These are phyloP conservation scores for Enteromius radiatus DNA, from an alignment of 2,797 vertebrate genomes.

Conservation along the genomic window DNA sequence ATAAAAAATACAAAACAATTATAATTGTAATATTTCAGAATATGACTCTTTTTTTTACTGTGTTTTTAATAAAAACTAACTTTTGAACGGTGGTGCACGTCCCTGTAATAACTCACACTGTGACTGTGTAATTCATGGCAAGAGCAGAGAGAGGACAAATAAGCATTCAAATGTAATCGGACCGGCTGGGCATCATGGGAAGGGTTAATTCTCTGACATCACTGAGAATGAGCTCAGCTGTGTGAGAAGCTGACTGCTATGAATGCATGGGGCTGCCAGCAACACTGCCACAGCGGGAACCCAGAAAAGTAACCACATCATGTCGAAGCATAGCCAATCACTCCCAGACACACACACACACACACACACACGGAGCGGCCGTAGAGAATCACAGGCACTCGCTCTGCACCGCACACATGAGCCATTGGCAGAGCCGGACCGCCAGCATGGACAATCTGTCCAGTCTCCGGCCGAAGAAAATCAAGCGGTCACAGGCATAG, in stretches of 20 bases:
- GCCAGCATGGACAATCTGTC: constrained; percentile 50
- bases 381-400: constrained; percentile 43
- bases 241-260: constrained; percentile 54
- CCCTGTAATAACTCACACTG: not conserved
- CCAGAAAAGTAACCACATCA: constrained; percentile 71
- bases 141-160: not conserved
- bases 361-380: constrained; percentile 21
- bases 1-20: too few species aligned
- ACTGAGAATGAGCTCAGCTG: constrained; percentile 56
- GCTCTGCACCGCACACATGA: constrained; percentile 41
- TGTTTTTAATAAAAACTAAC: too few species aligned
- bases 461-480: constrained; percentile 27
- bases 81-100: not conserved
- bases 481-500: constrained; percentile 39
- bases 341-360: constrained; percentile 48
- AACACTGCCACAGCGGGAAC: constrained; percentile 67
- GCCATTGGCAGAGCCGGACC: constrained; percentile 48
- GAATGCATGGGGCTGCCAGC: constrained; percentile 54
- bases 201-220: constrained; percentile 51
- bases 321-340: constrained; percentile 68
- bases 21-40: not conserved
- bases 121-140: not conserved
- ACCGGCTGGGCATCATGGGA: not conserved
- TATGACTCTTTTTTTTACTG: not conserved
- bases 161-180: constrained; percentile 30